Conservation (phyloP, 2,888 invertebrate genomes). For the Aporophyla lueneburgensis region DNA sequence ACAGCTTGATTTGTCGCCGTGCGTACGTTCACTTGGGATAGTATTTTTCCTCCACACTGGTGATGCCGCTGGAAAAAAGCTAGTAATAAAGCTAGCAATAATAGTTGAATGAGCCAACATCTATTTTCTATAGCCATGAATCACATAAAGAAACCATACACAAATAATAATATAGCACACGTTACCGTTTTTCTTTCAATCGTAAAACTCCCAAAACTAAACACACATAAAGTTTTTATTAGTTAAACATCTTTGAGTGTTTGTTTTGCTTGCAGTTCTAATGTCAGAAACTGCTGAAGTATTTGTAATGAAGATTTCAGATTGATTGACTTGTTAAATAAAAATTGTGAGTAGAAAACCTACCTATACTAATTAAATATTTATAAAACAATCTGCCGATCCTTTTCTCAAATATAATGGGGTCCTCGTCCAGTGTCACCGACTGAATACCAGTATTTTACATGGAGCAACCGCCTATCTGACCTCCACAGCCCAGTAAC, state of each 20-base stretch:
- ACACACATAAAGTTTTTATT: constrained; percentile 43
- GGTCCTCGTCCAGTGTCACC: background rate
- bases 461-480: too few species aligned
- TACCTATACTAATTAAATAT: background rate
- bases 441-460: background rate
- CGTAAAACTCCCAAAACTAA: constrained; percentile 24
- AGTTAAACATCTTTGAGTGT: constrained; percentile 43
- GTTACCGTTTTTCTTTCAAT: constrained; percentile 1
- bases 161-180: background rate
- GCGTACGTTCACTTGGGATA: too few species aligned
- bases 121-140: background rate
- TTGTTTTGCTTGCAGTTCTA: constrained; percentile 28
- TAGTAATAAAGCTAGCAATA: too few species aligned
- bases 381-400: background rate
- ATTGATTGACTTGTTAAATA: constrained; percentile 22
- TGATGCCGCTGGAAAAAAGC: too few species aligned
- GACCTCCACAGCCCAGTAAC: too few species aligned
- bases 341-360: background rate
- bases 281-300: constrained; percentile 10
- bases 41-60: too few species aligned
- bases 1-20: too few species aligned
- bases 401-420: background rate
- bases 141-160: background rate
- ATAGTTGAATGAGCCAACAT: background rate
- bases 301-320: background rate